Conservation (phyloP, 1,140 invertebrate species). For the Prorops nasuta region DNA sequence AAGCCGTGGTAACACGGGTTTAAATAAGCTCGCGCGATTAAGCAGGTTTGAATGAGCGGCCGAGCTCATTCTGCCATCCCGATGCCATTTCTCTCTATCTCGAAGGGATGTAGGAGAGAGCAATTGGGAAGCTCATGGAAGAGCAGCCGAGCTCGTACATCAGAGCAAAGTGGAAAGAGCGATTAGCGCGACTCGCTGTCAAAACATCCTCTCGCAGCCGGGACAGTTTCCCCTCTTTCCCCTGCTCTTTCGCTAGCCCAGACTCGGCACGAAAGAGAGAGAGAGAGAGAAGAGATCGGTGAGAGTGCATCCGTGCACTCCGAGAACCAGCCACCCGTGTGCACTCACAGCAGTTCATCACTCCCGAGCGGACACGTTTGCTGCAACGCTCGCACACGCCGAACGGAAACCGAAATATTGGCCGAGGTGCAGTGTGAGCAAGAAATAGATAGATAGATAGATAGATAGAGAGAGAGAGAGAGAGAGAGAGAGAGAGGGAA, state of each 20-base stretch:
- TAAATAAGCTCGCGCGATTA: too few species aligned
- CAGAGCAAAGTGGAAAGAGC: constrained; percentile 46
- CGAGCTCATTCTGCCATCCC: too few species aligned
- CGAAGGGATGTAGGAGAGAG: too few species aligned
- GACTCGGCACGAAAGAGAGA: too few species aligned
- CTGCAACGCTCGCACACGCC: constrained; percentile 1
- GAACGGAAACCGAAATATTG: constrained; percentile 3
- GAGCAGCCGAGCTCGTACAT: constrained; percentile 25
- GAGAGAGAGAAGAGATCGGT: constrained; percentile 16
- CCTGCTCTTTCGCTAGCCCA: constrained; percentile 11
- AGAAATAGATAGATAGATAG: constrained; percentile 20
- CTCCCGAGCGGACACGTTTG: constrained; percentile 32
- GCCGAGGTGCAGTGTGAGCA: constrained; percentile 17
- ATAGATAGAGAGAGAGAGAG: too few species aligned
- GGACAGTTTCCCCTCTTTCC: constrained; percentile 8
- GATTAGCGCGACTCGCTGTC: constrained; percentile 53
- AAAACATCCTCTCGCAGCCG: constrained; percentile 44
- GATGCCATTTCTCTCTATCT: too few species aligned
- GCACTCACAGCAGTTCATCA: constrained; percentile 46
- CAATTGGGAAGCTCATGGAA: too few species aligned
- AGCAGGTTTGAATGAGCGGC: too few species aligned
- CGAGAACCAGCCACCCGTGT: constrained; percentile 45
- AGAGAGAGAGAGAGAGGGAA: background rate
- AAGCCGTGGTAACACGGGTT: too few species aligned
- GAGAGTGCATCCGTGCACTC: constrained; percentile 33